Percentiles rank a stretch among this genome's conserved stretches.
Conservation (phyloP, 2,888 invertebrate species). For the Quadroppia sp. region DNA sequence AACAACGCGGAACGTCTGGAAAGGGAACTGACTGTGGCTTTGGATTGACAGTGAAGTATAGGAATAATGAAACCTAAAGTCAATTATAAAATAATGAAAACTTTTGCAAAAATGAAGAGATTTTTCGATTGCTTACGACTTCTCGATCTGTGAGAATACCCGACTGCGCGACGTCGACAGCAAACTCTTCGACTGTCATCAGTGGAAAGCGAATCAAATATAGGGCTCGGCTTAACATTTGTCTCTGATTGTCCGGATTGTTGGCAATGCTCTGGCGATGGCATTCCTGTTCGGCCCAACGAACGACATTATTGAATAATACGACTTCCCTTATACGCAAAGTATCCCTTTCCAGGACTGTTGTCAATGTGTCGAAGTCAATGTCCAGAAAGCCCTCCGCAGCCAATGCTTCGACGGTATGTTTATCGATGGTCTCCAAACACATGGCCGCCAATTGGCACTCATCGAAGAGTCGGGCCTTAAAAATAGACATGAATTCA, state of each 20-base stretch:
- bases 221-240: constrained; percentile 66
- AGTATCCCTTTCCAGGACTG: constrained; percentile 71
- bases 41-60: constrained; percentile 63
- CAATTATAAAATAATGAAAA: neutral
- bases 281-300: constrained; percentile 73
- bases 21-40: constrained; percentile 71
- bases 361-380: constrained; percentile 70
- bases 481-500: too few relatives aligned
- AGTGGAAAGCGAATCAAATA: constrained; percentile 72
- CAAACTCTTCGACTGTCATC: constrained; percentile 81
- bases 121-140: constrained; percentile 60
- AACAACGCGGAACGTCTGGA: constrained; percentile 66
- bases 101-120: neutral
- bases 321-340: constrained; percentile 71
- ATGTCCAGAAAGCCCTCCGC: constrained; percentile 78
- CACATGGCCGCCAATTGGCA: constrained; percentile 74
- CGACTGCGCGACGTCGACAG: constrained; percentile 69
- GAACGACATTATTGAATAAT: constrained; percentile 68
- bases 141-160: constrained; percentile 71
- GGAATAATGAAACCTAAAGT: constrained; percentile 51
- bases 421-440: constrained; percentile 75
- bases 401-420: constrained; percentile 70
- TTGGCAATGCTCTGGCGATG: constrained; percentile 63
- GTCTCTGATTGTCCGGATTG: constrained; percentile 65
- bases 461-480: constrained; percentile 74